Evolutionary conservation across 2,113 vertebrate genomes (phyloP).

Genomic region (Thryonomys swinderianus): DNA sequence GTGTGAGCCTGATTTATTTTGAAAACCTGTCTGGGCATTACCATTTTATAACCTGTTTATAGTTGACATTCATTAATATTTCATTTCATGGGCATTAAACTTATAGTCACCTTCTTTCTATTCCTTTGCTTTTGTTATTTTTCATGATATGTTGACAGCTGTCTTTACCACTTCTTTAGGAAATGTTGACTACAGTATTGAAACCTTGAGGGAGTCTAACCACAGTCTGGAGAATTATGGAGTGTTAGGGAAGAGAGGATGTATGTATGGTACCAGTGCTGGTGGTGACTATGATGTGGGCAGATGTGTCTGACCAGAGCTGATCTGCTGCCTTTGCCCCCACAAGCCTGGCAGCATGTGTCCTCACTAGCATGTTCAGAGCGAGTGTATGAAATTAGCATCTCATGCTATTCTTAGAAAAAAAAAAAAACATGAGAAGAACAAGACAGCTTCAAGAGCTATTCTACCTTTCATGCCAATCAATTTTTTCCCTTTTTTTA

Average conservation of each 20-base stretch:
- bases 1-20: background rate
- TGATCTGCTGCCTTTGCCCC: background rate
- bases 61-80: background rate
- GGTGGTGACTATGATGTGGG: background rate
- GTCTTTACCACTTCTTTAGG: background rate
- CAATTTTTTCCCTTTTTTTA: background rate
- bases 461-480: background rate
- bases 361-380: background rate
- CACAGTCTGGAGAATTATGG: background rate
- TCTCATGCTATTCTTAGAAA: background rate
- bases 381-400: background rate
- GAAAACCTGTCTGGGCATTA: conserved; percentile 3
- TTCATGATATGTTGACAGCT: background rate
- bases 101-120: background rate
- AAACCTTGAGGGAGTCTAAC: conserved; percentile 1
- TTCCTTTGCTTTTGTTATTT: conserved; percentile 24
- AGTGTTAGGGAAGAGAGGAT: background rate
- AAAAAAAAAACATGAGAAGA: background rate
- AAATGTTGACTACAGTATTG: background rate
- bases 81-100: background rate
- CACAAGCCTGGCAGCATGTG: background rate
- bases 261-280: background rate
- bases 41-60: background rate
- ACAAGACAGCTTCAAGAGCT: conserved; percentile 15
- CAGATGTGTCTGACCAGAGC: background rate